Evolutionary conservation across 2,113 vertebrate species (phyloP).

Genomic region (Callipepla squamata): DNA sequence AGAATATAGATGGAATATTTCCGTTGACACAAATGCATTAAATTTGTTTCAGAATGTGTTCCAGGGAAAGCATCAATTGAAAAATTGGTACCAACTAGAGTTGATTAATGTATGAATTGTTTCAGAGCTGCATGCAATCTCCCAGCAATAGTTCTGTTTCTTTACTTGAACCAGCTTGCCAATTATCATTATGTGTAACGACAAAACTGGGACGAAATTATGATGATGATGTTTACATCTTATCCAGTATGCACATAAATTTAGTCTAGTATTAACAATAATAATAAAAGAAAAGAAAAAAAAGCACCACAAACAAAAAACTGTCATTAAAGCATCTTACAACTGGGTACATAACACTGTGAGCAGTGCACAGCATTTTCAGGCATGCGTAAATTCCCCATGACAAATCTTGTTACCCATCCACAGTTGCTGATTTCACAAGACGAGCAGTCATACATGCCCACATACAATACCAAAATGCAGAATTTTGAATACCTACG

Average conservation of each 20-base stretch:
- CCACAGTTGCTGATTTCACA: neutral
- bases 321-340: slow-evolving; percentile 8
- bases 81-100: slow-evolving; percentile 55
- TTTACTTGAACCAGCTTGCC: slow-evolving; percentile 47
- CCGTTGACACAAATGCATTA: slow-evolving; percentile 50
- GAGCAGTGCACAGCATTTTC: slow-evolving; percentile 5
- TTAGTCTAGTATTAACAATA: slow-evolving; percentile 18
- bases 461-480: neutral
- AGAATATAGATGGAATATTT: slow-evolving; percentile 43
- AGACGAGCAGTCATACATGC: neutral
- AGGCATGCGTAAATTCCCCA: neutral
- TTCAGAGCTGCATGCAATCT: slow-evolving; percentile 47
- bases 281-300: neutral
- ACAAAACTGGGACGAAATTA: slow-evolving; percentile 60
- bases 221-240: slow-evolving; percentile 68
- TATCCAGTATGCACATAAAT: slow-evolving; percentile 62
- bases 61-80: slow-evolving; percentile 58
- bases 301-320: neutral
- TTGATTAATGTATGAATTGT: slow-evolving; percentile 64
- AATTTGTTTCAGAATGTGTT: slow-evolving; percentile 42
- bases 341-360: slow-evolving; percentile 17
- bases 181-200: slow-evolving; percentile 64
- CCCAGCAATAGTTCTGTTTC: slow-evolving; percentile 48
- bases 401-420: neutral
- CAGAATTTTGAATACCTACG: neutral